Percentiles rank a stretch among this genome's conserved stretches.
phyloP scores from a whole-genome alignment of 2,888 invertebrate species.

The Rhagonycha lutea region DNA sequence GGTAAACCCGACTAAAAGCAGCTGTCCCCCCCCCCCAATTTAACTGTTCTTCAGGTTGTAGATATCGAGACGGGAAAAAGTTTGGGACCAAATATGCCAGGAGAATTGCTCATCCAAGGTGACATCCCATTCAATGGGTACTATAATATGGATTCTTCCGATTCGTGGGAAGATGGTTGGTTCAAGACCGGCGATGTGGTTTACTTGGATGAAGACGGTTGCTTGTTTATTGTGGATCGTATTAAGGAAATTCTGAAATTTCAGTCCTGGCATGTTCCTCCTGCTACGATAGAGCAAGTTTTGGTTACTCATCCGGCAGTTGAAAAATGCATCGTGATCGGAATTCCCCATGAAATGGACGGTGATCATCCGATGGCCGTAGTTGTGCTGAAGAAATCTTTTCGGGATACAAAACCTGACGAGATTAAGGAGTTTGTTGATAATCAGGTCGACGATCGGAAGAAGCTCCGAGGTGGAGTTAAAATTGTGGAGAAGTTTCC shows the following conservation, averaged over 20 bases:
- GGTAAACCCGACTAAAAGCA: neutral
- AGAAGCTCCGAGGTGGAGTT: conserved; percentile 43
- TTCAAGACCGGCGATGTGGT: conserved; percentile 58
- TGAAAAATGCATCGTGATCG: conserved; percentile 79
- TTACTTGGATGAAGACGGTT: conserved; percentile 55
- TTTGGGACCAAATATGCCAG: conserved; percentile 55
- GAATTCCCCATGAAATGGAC: conserved; percentile 67
- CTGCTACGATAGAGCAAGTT: conserved; percentile 77
- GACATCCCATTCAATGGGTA: conserved; percentile 52
- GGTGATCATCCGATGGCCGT: conserved; percentile 64
- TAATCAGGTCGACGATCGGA: conserved; percentile 40
- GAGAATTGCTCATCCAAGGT: conserved; percentile 59
- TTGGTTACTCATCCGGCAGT: conserved; percentile 72
- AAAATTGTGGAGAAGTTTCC: conserved; percentile 40
- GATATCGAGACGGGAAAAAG: conserved; percentile 50
- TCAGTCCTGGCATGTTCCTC: conserved; percentile 62
- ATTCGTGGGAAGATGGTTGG: conserved; percentile 54
- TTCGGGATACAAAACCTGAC: conserved; percentile 25
- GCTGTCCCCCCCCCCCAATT: neutral
- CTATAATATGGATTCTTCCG: conserved; percentile 54
- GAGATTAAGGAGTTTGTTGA: conserved; percentile 41
- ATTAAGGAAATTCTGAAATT: conserved; percentile 58
- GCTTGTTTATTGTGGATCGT: conserved; percentile 55
- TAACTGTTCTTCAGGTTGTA: neutral
- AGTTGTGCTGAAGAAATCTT: conserved; percentile 29